Percentiles rank a stretch among this genome's conserved stretches.
phyloP scores from a whole-genome alignment of 2,113 vertebrate species.

The Carlito syrichta region DNA sequence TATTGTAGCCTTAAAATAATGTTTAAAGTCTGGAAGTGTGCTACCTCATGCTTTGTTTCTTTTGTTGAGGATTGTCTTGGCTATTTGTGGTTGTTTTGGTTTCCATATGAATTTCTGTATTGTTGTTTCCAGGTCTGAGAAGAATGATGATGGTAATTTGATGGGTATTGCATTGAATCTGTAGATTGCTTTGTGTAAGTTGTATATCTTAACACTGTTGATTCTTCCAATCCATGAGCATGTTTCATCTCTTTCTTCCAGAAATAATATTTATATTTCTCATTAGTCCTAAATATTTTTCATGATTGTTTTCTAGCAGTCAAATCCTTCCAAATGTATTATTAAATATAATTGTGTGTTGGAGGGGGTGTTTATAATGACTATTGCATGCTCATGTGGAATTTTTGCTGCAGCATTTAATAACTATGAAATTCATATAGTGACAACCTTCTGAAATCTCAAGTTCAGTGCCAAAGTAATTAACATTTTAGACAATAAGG shows the following conservation, averaged over 20 bases:
- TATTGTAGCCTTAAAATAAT: too few species aligned
- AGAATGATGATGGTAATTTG: too few species aligned
- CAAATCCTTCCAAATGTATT: not conserved
- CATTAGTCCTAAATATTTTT: not conserved
- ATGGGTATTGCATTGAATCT: too few species aligned
- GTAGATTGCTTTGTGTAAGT: too few species aligned
- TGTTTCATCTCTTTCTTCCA: not conserved
- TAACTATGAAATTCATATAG: constrained; percentile 1
- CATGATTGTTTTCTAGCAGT: not conserved
- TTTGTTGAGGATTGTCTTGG: too few species aligned
- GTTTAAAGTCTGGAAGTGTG: too few species aligned
- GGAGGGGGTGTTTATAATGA: not conserved
- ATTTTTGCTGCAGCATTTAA: constrained; percentile 8
- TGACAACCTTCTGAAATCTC: not conserved
- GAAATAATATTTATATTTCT: not conserved
- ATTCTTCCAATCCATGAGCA: too few species aligned
- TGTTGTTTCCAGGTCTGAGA: too few species aligned
- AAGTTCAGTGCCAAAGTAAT: constrained; percentile 31
- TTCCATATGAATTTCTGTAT: too few species aligned
- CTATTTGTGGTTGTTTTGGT: too few species aligned
- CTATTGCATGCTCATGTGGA: not conserved
- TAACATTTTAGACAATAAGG: constrained; percentile 4
- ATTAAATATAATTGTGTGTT: not conserved
- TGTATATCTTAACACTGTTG: too few species aligned
- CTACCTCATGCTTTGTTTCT: too few species aligned